Percentiles rank a stretch among this genome's conserved stretches.
Conservation (phyloP, 2,113 vertebrate species). For the Romanogobio albipinnatus region DNA sequence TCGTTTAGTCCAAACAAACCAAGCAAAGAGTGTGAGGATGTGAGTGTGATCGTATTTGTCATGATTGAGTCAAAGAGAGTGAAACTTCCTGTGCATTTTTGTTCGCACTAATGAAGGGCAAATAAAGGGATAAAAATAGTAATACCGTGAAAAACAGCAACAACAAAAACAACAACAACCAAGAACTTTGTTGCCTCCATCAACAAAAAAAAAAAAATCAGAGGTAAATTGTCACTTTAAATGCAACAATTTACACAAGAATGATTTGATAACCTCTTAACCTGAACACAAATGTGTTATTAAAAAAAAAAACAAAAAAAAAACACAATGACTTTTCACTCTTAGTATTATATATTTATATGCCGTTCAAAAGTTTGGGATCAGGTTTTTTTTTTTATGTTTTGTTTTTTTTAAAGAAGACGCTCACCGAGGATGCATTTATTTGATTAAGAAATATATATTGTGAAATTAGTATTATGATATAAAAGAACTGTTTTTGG, state of each 20-base stretch:
- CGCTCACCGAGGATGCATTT: too few relatives aligned
- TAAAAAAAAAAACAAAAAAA: too few relatives aligned
- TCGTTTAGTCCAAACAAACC: slow-evolving; percentile 43
- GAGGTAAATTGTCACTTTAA: not conserved
- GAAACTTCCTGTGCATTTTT: slow-evolving; percentile 1
- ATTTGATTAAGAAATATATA: too few relatives aligned
- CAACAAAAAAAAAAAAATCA: too few relatives aligned
- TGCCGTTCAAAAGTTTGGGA: too few relatives aligned
- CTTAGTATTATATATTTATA: too few relatives aligned
- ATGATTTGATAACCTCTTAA: not conserved
- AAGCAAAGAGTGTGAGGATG: slow-evolving; percentile 26
- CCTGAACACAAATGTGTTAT: not conserved
- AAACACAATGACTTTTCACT: not conserved
- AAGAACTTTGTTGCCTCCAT: not conserved
- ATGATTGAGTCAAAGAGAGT: not conserved
- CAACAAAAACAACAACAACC: too few relatives aligned
- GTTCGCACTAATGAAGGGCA: not conserved
- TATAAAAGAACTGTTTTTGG: too few relatives aligned
- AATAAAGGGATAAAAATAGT: not conserved
- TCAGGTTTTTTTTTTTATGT: too few relatives aligned
- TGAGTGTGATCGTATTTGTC: not conserved
- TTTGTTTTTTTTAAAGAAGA: too few relatives aligned
- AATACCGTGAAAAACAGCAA: too few relatives aligned
- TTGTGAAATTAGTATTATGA: too few relatives aligned
- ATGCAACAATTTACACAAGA: not conserved